Conservation (phyloP, 2,888 invertebrate genomes). For the Dendrolimus houi region DNA sequence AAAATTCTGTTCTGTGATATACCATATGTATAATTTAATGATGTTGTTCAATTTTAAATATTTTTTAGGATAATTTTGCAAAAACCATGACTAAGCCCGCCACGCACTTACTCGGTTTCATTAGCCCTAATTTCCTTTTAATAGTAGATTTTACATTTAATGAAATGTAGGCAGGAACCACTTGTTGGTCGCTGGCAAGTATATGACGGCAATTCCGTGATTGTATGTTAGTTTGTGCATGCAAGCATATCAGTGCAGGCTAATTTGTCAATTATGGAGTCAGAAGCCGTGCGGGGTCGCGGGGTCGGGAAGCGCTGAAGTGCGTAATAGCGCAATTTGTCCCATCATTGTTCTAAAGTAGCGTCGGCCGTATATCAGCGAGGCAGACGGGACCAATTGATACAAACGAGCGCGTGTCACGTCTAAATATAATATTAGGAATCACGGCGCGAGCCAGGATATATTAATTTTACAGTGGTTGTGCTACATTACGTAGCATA, state of each 20-base stretch:
- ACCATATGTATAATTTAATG: no score
- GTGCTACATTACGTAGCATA: constrained; percentile 49
- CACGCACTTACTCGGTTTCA: no score
- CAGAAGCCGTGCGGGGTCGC: constrained; percentile 46
- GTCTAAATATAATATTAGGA: constrained; percentile 77
- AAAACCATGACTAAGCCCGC: no score
- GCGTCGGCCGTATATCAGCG: constrained; percentile 71
- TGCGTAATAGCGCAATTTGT: constrained; percentile 71
- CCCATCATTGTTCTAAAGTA: constrained; percentile 75
- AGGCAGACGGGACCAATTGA: constrained; percentile 72
- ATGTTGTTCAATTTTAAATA: no score
- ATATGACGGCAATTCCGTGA: constrained; percentile 25
- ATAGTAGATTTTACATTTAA: constrained; percentile 5
- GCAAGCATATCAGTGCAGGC: constrained; percentile 51
- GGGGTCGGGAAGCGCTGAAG: constrained; percentile 52
- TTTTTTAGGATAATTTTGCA: no score
- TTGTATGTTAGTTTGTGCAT: constrained; percentile 41
- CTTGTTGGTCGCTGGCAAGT: constrained; percentile 23
- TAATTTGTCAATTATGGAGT: constrained; percentile 51
- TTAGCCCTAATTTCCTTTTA: no score
- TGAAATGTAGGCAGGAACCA: constrained; percentile 17
- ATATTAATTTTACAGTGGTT: constrained; percentile 71
- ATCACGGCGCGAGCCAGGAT: constrained; percentile 77
- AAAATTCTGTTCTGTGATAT: no score
- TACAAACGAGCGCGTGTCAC: constrained; percentile 75